A percentile compares a stretch with the other conserved stretches of the same genome.
phyloP scores from a whole-genome alignment of 1,140 invertebrate genomes.

The Harpegnathos saltator region DNA sequence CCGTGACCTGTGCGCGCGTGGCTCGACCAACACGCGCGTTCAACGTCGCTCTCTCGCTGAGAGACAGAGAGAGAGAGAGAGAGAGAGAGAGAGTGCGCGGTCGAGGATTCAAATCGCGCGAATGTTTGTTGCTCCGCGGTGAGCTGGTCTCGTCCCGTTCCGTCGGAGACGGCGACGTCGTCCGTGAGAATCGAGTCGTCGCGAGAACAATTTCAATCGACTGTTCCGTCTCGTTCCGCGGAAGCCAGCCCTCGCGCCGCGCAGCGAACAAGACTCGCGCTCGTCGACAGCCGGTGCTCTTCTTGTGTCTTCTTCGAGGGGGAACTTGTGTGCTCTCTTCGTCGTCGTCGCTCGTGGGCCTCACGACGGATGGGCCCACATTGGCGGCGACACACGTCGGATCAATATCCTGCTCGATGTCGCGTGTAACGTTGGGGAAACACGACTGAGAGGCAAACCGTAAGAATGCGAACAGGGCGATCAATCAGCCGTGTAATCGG shows the following conservation, averaged over 20 bases:
- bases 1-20: neutral
- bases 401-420: neutral
- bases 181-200: conserved; percentile 46
- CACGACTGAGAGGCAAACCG: neutral
- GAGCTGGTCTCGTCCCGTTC: neutral
- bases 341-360: neutral
- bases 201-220: conserved; percentile 50
- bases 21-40: neutral
- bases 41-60: no score
- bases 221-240: conserved; percentile 29
- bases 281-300: conserved; percentile 22
- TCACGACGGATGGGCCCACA: no score
- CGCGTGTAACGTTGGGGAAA: neutral
- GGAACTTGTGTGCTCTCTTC: no score
- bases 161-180: conserved; percentile 5
- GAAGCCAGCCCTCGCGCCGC: conserved; percentile 27
- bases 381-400: neutral
- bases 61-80: no score
- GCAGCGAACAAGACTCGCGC: no score
- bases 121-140: conserved; percentile 48
- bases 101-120: conserved; percentile 49
- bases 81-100: conserved; percentile 17
- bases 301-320: neutral
- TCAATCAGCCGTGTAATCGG: no score
- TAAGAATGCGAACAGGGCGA: no score